These are phyloP conservation scores for Lampris megalopsis DNA, from an alignment of 2,113 vertebrate genomes.

Conservation along the genomic window DNA sequence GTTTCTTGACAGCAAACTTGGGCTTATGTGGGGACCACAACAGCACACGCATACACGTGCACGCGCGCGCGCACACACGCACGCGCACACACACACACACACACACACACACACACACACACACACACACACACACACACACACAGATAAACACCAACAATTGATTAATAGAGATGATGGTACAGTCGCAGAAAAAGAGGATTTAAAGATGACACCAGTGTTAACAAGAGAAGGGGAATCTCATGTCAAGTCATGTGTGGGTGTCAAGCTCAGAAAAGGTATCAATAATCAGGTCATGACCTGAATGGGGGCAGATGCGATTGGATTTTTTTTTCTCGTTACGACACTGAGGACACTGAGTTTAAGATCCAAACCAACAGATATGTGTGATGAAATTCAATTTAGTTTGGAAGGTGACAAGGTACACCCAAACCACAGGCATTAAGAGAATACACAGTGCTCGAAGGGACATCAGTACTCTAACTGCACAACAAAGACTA, in stretches of 20 bases:
- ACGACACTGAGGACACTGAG: not conserved
- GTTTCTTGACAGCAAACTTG: conserved; percentile 25
- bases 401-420: conserved; percentile 58
- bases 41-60: not conserved
- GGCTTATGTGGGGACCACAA: conserved; percentile 8
- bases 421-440: conserved; percentile 69
- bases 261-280: conserved; percentile 17
- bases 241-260: not conserved
- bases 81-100: not conserved
- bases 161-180: conserved; percentile 37
- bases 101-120: not conserved
- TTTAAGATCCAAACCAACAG: conserved; percentile 18
- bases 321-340: not conserved
- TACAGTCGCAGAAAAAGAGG: not conserved
- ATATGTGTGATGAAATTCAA: conserved; percentile 28
- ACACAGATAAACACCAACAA: not conserved
- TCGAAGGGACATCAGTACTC: not conserved
- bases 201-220: not conserved
- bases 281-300: conserved; percentile 31
- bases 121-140: not conserved
- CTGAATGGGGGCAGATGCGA: conserved; percentile 19
- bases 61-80: not conserved
- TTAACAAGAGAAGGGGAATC: conserved; percentile 22
- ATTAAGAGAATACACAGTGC: conserved; percentile 22
- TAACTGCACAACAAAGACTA: not conserved